Evolutionary conservation across 1,140 invertebrate genomes (phyloP), one percentile per base, ranked within the genome.

Genomic region (Musca domestica): DNA sequence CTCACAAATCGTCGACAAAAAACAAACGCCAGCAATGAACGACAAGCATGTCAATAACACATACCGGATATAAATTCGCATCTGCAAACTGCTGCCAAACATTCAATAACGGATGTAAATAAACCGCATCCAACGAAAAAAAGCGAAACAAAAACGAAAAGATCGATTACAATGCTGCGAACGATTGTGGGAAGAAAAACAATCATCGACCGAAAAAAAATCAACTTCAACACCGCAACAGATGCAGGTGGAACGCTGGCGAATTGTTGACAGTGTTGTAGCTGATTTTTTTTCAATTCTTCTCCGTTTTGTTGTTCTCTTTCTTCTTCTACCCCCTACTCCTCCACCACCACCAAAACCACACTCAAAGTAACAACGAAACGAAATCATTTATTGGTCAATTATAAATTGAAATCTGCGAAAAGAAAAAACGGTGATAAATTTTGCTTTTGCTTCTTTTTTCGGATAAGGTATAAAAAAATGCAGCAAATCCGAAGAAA

Each of bases 81-180:
- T 63, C 67, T 68, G 67, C 56, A 63, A 41, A 51, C 34, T 58
- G 48, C 67, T 51, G 48, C 58, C 22, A 68, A 58, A 68, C 30
- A 25, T 68, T 68, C 67, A 68, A 49, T 63, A 68, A 64, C 67
- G 67, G 67, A 68, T 68, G 67, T 68, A 68, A 68, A 68, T 68
- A 68, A 68, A 68, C 67, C 67, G 63, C 67, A 68, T 20, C 22
- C 2, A 41, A 41, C 27, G 3, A 30, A 30, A 30, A 4, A 48
- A n/a, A 46, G 15, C 41, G 41, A 12, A 12, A 15, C 5, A 48
- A 48, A 48, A 48, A 48, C 47, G n/a, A 61, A 68, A 49, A 34
- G 67, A 68, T 68, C 67, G 67, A 68, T 68, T 68, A 63, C 67
- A 49, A 56, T 64, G 27, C 64, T 63, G 49, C 30, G 54, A 51